Evolutionary conservation across 2,888 invertebrate genomes (phyloP).

Genomic region (Amiota mariae): DNA sequence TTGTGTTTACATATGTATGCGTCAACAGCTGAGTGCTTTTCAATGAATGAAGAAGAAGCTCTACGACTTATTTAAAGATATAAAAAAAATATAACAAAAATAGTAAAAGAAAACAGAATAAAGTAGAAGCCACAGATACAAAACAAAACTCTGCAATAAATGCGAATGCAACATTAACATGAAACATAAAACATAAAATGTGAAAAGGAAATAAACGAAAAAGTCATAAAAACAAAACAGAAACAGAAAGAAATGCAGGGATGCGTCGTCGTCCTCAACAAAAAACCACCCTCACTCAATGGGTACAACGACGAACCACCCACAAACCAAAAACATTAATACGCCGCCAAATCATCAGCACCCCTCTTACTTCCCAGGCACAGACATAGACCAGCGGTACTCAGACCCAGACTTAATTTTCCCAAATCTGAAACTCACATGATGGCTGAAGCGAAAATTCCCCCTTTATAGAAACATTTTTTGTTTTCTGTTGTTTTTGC

Average conservation of each 20-base stretch:
- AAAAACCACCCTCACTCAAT: slow-evolving; percentile 18
- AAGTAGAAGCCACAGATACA: neutral
- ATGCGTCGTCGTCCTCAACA: neutral
- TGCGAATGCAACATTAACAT: slow-evolving; percentile 63
- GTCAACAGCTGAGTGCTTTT: neutral
- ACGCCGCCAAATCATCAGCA: too few species aligned
- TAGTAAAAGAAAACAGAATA: neutral
- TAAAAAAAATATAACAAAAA: neutral
- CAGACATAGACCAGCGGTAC: too few species aligned
- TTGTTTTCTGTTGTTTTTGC: too few species aligned
- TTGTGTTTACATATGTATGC: slow-evolving; percentile 12
- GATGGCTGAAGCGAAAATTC: too few species aligned
- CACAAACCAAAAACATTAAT: neutral
- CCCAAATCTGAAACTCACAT: too few species aligned
- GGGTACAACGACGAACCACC: slow-evolving; percentile 9
- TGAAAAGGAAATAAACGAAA: slow-evolving; percentile 42
- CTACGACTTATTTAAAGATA: slow-evolving; percentile 7
- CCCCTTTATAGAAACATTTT: too few species aligned
- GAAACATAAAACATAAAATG: slow-evolving; percentile 46
- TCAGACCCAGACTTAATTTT: too few species aligned
- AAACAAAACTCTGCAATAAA: slow-evolving; percentile 48
- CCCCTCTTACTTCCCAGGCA: too few species aligned
- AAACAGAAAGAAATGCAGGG: slow-evolving; percentile 1
- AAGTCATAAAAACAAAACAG: slow-evolving; percentile 30
- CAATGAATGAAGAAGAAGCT: slow-evolving; percentile 6